Evolutionary conservation across 1,140 invertebrate genomes (phyloP).

Genomic region (Diachasma alloeum): DNA sequence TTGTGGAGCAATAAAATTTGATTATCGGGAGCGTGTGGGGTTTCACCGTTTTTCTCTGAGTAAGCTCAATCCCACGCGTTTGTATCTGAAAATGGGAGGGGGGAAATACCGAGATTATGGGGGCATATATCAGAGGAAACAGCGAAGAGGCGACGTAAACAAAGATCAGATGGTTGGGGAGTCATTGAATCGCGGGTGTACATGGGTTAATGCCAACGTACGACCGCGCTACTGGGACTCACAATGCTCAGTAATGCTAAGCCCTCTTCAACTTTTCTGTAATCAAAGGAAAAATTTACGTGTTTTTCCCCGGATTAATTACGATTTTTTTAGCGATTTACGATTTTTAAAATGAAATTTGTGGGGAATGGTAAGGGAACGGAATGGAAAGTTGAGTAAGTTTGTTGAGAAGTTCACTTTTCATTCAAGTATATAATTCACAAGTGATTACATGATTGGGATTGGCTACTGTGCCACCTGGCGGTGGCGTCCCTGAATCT

Average conservation of each 20-base stretch:
- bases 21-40: neutral
- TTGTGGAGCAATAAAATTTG: neutral
- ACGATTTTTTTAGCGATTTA: neutral
- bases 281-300: neutral
- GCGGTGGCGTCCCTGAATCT: too few relatives aligned
- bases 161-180: neutral
- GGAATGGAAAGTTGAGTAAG: too few relatives aligned
- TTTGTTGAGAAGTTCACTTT: too few relatives aligned
- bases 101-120: neutral
- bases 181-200: slow-evolving; percentile 20
- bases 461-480: too few relatives aligned
- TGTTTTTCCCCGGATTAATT: neutral
- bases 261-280: neutral
- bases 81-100: neutral
- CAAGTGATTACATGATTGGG: too few relatives aligned
- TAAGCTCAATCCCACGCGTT: neutral
- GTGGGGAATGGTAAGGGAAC: too few relatives aligned
- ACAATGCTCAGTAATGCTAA: slow-evolving; percentile 5
- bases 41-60: neutral
- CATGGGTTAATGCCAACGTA: slow-evolving; percentile 25
- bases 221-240: neutral
- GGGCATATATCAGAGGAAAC: neutral
- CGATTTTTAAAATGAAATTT: neutral
- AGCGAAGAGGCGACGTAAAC: neutral
- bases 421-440: neutral